Conservation (phyloP, 2,113 vertebrate species). For the Indri indri region DNA sequence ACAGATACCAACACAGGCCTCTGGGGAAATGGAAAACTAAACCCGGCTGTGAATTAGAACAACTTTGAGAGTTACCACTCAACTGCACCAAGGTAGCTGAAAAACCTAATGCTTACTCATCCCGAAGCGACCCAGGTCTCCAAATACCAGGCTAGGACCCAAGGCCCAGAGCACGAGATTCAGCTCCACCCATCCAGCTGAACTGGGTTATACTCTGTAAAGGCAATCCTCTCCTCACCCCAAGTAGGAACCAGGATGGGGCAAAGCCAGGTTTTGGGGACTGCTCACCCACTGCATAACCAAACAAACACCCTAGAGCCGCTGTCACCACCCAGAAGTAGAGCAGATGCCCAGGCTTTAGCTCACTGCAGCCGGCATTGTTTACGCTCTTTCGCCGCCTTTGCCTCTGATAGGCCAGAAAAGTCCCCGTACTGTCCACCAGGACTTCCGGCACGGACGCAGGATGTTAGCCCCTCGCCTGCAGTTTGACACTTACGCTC, state of each 20-base stretch:
- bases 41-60: slow-evolving; percentile 58
- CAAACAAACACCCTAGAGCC: slow-evolving; percentile 13
- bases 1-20: slow-evolving; percentile 37
- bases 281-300: slow-evolving; percentile 17
- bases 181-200: slow-evolving; percentile 41
- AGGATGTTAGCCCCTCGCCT: background rate
- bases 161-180: slow-evolving; percentile 40
- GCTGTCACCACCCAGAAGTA: slow-evolving; percentile 36
- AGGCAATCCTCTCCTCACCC: slow-evolving; percentile 39
- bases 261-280: background rate
- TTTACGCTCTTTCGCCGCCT: slow-evolving; percentile 56
- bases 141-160: slow-evolving; percentile 40
- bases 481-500: slow-evolving; percentile 70
- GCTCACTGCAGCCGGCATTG: slow-evolving; percentile 73
- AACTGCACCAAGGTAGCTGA: slow-evolving; percentile 32
- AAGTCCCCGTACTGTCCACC: slow-evolving; percentile 26
- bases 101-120: slow-evolving; percentile 72
- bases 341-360: slow-evolving; percentile 58
- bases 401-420: slow-evolving; percentile 26
- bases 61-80: slow-evolving; percentile 53
- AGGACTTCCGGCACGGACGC: background rate
- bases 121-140: slow-evolving; percentile 31
- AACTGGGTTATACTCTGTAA: slow-evolving; percentile 17
- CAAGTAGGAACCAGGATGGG: background rate
- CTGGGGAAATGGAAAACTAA: slow-evolving; percentile 51